Evolutionary conservation across 2,888 invertebrate species (phyloP), one percentile per base, ranked within the genome.

Genomic region (Muscina levida): DNA sequence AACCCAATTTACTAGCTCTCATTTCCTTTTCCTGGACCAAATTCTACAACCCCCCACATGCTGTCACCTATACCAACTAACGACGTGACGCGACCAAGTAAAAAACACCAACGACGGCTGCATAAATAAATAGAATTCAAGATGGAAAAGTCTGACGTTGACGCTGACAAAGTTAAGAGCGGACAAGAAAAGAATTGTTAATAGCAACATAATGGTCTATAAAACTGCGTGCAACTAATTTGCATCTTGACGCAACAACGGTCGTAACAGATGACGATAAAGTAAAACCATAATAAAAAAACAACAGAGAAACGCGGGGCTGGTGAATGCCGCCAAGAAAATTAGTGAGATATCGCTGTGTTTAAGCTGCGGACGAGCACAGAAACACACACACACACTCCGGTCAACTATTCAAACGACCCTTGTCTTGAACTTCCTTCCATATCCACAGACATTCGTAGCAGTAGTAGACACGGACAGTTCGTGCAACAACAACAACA

Each of bases 361-460:
- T 8, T 31, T 3, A 8, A 31, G 31, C 8, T 31, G 3, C 8
- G 31, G 31, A 31, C 31, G 31, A 31, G 31, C 31, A 31, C n/a
- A n/a, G n/a, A n/a, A n/a, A n/a, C n/a, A n/a, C n/a, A n/a, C n/a
- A n/a, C n/a, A n/a, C n/a, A n/a, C n/a, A n/a, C n/a, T n/a, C n/a
- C n/a, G n/a, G n/a, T n/a, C n/a, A n/a, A n/a, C n/a, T 17, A 39
- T 13, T 22, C 62, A 13, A 44, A 57, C 77, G 77, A 77, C 81
- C 81, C 81, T 77, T 81, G 37, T 62, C 6, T 46, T 81, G 77
- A 77, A 81, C 81, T 81, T 81, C 77, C 42, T 62, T 39, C 48
- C 56, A 75, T 74, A 74, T 81, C 77, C 73, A 74, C 44, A 72
- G 51, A 53, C 51, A 42, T 31, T 17, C n/a, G 48, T 42, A 42